phyloP scores from a whole-genome alignment of 1,140 invertebrate species.

The Dinothrombium tinctorium region DNA sequence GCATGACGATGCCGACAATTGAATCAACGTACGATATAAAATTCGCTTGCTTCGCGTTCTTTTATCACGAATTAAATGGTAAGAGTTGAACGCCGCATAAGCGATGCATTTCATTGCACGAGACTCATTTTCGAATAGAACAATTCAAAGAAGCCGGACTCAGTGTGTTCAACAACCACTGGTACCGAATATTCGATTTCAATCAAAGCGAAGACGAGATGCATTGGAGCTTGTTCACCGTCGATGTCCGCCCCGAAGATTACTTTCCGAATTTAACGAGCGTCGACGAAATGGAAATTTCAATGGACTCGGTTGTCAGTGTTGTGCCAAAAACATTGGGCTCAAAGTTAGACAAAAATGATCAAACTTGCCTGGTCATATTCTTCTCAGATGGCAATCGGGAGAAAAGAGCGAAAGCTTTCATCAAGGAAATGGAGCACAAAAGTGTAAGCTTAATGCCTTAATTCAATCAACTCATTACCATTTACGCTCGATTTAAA shows the following conservation, averaged over 20 bases:
- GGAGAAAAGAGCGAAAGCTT: constrained; percentile 20
- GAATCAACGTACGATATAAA: constrained; percentile 29
- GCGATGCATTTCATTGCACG: neutral
- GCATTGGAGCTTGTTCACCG: constrained; percentile 20
- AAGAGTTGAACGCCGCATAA: constrained; percentile 1
- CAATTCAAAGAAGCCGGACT: constrained; percentile 28
- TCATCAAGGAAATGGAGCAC: constrained; percentile 19
- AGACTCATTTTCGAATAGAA: constrained; percentile 20
- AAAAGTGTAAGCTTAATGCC: neutral
- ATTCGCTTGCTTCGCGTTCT: constrained; percentile 31
- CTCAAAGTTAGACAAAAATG: constrained; percentile 8
- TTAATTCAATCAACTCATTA: too few relatives aligned
- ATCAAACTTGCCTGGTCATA: constrained; percentile 24
- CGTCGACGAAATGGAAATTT: constrained; percentile 5
- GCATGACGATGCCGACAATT: constrained; percentile 34
- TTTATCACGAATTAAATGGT: constrained; percentile 30
- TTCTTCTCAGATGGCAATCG: constrained; percentile 26
- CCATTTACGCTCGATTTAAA: neutral
- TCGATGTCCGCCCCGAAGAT: neutral
- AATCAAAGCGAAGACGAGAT: constrained; percentile 26
- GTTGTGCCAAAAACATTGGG: constrained; percentile 21
- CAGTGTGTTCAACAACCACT: constrained; percentile 31
- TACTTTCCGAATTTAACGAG: neutral
- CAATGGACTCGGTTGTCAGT: constrained; percentile 17
- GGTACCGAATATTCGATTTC: constrained; percentile 33